These are phyloP conservation scores for Channallabes apus DNA, from an alignment of 2,797 vertebrate species.

Conservation along the genomic window DNA sequence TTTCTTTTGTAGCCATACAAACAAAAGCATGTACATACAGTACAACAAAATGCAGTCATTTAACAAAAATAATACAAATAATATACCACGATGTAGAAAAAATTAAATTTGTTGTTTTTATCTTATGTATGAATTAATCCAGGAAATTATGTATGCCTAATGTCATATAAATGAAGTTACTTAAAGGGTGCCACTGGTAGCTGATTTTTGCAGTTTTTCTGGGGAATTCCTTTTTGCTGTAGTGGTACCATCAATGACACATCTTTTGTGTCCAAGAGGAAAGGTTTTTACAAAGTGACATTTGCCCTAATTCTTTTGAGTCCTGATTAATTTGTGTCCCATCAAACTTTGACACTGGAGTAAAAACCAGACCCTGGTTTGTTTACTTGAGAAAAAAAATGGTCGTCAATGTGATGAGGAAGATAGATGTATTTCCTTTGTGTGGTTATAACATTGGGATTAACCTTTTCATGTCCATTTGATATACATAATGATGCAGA, in stretches of 20 bases:
- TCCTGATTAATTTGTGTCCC: neutral
- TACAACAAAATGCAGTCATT: slow-evolving; percentile 49
- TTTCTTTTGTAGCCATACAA: slow-evolving; percentile 50
- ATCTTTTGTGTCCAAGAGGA: neutral
- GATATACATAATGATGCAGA: too few species aligned
- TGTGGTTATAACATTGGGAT: neutral
- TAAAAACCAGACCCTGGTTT: neutral
- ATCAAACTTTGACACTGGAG: too few species aligned
- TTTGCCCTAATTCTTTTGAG: neutral
- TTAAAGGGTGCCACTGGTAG: slow-evolving; percentile 17
- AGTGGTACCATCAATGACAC: neutral
- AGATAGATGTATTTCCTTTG: neutral
- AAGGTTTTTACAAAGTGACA: neutral
- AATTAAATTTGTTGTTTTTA: slow-evolving; percentile 59
- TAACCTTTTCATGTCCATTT: neutral
- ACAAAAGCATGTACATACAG: slow-evolving; percentile 58
- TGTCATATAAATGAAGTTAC: neutral
- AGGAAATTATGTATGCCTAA: slow-evolving; percentile 14
- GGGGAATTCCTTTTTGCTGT: neutral
- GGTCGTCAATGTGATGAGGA: too few species aligned
- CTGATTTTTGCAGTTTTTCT: neutral
- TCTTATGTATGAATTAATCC: slow-evolving; percentile 39
- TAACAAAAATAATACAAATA: slow-evolving; percentile 56
- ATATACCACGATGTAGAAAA: slow-evolving; percentile 46
- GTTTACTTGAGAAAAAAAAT: neutral